Percentiles rank a stretch among this genome's conserved stretches.
Conservation (phyloP, 2,113 vertebrate genomes). For the Steatornis caripensis region DNA sequence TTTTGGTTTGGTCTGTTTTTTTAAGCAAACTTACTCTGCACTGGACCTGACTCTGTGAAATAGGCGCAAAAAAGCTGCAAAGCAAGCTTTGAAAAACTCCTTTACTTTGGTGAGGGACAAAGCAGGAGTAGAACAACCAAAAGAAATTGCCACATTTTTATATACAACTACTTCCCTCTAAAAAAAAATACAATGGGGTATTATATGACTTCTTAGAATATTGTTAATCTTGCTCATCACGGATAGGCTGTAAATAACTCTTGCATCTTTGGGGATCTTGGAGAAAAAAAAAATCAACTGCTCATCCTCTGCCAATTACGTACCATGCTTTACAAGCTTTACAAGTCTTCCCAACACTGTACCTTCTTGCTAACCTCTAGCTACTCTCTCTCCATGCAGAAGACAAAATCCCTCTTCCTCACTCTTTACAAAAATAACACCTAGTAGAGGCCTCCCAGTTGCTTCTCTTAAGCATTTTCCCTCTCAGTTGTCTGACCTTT, state of each 20-base stretch:
- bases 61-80: neutral
- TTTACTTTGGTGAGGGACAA: accelerated
- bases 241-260: neutral
- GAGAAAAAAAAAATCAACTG: neutral
- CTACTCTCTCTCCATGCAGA: neutral
- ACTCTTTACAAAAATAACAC: neutral
- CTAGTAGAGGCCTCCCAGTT: neutral
- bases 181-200: neutral
- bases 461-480: neutral
- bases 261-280: neutral
- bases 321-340: neutral
- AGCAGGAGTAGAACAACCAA: neutral
- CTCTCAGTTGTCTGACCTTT: neutral
- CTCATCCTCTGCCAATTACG: accelerated
- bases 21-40: neutral
- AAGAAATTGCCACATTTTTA: neutral
- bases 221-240: neutral
- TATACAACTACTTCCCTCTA: neutral
- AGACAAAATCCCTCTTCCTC: neutral
- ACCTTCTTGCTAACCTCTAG: neutral
- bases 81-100: neutral
- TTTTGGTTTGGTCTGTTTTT: neutral
- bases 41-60: neutral
- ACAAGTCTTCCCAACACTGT: accelerated
- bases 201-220: neutral